Evolutionary conservation across 2,888 invertebrate genomes (phyloP), one percentile per base, ranked within the genome.

Genomic region (Muschampia plurimacula): DNA sequence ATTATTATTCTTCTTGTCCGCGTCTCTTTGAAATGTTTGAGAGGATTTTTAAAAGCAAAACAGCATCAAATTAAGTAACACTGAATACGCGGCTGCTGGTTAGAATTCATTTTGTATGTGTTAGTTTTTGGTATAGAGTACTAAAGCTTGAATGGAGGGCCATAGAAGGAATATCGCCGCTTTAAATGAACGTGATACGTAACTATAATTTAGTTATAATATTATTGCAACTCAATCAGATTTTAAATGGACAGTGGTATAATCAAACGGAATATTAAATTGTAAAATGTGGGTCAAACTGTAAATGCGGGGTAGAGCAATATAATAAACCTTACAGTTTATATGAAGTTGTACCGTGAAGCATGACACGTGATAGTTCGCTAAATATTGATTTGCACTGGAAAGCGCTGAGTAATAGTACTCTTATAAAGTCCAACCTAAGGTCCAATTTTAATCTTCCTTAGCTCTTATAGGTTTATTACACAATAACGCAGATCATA

Each of bases 261-360:
- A 75, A 72, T 75, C 73, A 75, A 76, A 74, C 71, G 63, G 72
- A 73, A 75, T 74, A 66, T 68, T 59, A 55, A 74, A 77, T 69
- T 66, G 74, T 77, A 67, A 74, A 76, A 77, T 74, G 68, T 72
- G 28, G 64, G 46, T 64, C 64, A 46, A 13, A 46, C 32, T 44
- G 57, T 12, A 57, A 57, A 57, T 57, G 6, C 15, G 44, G 28
- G 10, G 15, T 64, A 6, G 64, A 57, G 28, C 9, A 57, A 22
- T 57, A 57, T 57, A 57, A 55, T 55, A 22, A 55, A 55, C 22
- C 2, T 22, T 22, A 15, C 52, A 13, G 15, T 55, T 44, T 9
- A 36, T 36, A 7, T 36, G 1, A 36, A 15, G 12, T 59, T 28
- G 32, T 36, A 59, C 12, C 10, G 39, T n/a, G 39, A 39, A 15